Conservation (phyloP, 2,888 invertebrate genomes). For the Hyles lineata region DNA sequence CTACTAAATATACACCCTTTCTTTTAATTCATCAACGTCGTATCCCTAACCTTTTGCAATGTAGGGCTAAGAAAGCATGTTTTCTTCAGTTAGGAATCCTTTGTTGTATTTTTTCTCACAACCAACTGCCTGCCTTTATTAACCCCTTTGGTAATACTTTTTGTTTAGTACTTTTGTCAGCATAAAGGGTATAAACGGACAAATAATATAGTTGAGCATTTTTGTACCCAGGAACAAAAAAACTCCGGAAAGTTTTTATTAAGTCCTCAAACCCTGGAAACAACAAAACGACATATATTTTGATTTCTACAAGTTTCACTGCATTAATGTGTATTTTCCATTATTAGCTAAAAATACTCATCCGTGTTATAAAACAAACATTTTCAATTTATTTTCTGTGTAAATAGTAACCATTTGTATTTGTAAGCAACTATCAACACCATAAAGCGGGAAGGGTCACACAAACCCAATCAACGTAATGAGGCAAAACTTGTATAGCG, state of each 20-base stretch:
- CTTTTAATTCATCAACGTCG: slow-evolving; percentile 7
- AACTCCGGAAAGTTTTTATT: too few species aligned
- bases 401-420: neutral
- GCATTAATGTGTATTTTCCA: neutral
- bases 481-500: slow-evolving; percentile 60
- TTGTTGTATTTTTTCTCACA: too few species aligned
- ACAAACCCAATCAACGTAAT: slow-evolving; percentile 52
- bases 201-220: too few species aligned
- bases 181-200: too few species aligned
- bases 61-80: too few species aligned
- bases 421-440: slow-evolving; percentile 23
- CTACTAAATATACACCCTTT: neutral
- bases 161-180: too few species aligned
- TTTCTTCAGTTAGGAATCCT: too few species aligned
- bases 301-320: neutral
- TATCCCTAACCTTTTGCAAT: neutral
- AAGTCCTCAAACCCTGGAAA: too few species aligned
- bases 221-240: too few species aligned
- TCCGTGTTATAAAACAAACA: neutral
- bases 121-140: too few species aligned
- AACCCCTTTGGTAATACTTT: too few species aligned
- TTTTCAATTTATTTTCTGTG: neutral
- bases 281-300: too few species aligned
- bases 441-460: slow-evolving; percentile 33
- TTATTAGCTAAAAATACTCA: neutral